Evolutionary conservation across 2,797 vertebrate species (phyloP).

Genomic region (Distichodus sexfasciatus): DNA sequence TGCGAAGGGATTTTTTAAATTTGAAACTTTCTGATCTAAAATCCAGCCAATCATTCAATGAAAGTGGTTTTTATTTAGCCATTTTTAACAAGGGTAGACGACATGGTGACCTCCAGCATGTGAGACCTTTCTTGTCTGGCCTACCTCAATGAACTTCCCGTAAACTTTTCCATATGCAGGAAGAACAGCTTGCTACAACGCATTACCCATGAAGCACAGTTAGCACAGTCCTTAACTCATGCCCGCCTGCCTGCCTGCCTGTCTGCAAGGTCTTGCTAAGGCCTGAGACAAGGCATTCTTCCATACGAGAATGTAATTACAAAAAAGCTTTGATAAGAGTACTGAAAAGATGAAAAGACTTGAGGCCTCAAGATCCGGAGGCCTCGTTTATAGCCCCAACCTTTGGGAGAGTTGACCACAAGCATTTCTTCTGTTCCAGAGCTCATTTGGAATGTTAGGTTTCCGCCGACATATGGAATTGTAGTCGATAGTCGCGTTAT

Average conservation of each 20-base stretch:
- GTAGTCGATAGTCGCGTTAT: conserved; percentile 7
- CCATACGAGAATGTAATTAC: background rate
- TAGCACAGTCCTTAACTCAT: background rate
- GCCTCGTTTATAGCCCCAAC: conserved; percentile 59
- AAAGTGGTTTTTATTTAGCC: too few species aligned
- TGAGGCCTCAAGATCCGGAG: conserved; percentile 54
- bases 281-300: background rate
- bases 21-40: too few species aligned
- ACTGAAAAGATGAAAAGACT: conserved; percentile 49
- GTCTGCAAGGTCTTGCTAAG: background rate
- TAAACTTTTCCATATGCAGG: background rate
- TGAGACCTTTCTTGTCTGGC: too few species aligned
- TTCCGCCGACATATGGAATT: conserved; percentile 40
- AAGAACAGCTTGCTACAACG: conserved; percentile 4
- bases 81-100: too few species aligned
- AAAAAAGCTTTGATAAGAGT: conserved; percentile 62
- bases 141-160: too few species aligned
- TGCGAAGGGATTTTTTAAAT: too few species aligned
- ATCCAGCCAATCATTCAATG: too few species aligned
- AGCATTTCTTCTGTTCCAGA: conserved; percentile 44
- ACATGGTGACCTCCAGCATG: too few species aligned
- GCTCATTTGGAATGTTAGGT: conserved; percentile 58
- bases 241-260: background rate
- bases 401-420: conserved; percentile 50
- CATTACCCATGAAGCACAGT: background rate